Percentiles rank a stretch among this genome's conserved stretches.
Evolutionary conservation across 2,113 vertebrate species (phyloP).

Genomic region (Passer domesticus): DNA sequence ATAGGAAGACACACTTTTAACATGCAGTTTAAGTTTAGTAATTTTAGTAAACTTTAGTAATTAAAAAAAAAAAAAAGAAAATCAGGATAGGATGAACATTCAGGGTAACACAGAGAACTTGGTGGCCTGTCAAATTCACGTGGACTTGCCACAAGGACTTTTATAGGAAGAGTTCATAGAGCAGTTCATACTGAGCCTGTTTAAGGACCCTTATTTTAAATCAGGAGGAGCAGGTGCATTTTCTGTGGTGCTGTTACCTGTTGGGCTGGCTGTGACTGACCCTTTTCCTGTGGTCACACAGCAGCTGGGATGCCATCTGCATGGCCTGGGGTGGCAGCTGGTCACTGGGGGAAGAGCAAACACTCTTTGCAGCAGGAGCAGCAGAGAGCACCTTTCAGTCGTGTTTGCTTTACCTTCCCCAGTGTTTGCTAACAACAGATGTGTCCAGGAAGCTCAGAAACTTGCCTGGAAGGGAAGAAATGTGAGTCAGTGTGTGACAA

Average conservation of each 20-base stretch:
- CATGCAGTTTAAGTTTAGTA: not conserved
- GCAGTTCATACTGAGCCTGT: not conserved
- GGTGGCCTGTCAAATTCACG: not conserved
- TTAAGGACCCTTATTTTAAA: not conserved
- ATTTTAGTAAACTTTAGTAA: not conserved
- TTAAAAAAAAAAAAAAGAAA: not conserved
- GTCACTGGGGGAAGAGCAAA: conserved; percentile 60
- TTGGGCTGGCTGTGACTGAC: not conserved
- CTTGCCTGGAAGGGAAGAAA: not conserved
- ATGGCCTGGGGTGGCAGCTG: conserved; percentile 61
- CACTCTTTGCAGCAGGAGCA: conserved; percentile 30
- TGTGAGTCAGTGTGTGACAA: not conserved
- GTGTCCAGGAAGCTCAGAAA: conserved; percentile 65
- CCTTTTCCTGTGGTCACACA: not conserved
- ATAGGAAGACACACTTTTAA: not conserved
- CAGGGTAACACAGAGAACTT: not conserved
- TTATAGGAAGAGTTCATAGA: not conserved
- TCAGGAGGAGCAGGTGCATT: not conserved
- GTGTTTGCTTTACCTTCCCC: conserved; percentile 65
- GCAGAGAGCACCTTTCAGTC: conserved; percentile 57
- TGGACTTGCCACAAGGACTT: not conserved
- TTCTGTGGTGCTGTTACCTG: not conserved
- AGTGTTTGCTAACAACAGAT: conserved; percentile 69
- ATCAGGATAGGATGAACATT: not conserved
- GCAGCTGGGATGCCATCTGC: conserved; percentile 25